These are phyloP conservation scores for Ceriagrion tenellum DNA, from an alignment of 2,888 invertebrate species.

Conservation along the genomic window DNA sequence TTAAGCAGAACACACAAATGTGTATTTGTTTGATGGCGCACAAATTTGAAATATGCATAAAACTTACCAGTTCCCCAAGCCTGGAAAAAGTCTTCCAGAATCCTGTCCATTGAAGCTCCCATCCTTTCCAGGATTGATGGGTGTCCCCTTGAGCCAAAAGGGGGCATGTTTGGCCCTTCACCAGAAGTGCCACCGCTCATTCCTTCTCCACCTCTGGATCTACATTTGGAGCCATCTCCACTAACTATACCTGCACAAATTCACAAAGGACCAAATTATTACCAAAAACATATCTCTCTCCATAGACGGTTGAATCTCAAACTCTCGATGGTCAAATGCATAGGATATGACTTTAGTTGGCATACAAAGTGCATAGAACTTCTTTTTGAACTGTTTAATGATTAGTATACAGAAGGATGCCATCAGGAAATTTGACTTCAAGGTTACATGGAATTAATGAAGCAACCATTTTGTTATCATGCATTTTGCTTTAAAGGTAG, in stretches of 20 bases:
- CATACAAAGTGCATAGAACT: background rate
- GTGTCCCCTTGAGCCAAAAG: conserved; percentile 11
- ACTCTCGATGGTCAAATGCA: background rate
- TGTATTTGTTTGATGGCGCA: background rate
- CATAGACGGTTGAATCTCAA: too few species aligned
- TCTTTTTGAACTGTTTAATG: background rate
- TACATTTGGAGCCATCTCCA: conserved; percentile 58
- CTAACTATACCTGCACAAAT: conserved; percentile 53
- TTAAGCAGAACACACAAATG: too few species aligned
- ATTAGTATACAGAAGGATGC: background rate
- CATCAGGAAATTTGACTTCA: background rate
- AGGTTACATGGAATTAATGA: background rate
- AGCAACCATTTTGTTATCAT: background rate
- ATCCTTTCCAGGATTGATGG: conserved; percentile 83
- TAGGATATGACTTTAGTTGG: background rate
- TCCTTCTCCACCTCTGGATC: conserved; percentile 47
- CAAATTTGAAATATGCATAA: background rate
- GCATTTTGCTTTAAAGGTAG: background rate
- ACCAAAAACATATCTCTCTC: background rate
- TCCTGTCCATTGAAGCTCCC: conserved; percentile 88
- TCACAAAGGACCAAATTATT: background rate
- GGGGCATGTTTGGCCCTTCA: conserved; percentile 11
- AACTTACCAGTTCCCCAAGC: conserved; percentile 85
- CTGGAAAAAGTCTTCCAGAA: conserved; percentile 87
- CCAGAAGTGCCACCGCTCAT: background rate